These are phyloP conservation scores for Melanotaenia boesemani DNA, from an alignment of 2,797 vertebrate species.

Conservation along the genomic window DNA sequence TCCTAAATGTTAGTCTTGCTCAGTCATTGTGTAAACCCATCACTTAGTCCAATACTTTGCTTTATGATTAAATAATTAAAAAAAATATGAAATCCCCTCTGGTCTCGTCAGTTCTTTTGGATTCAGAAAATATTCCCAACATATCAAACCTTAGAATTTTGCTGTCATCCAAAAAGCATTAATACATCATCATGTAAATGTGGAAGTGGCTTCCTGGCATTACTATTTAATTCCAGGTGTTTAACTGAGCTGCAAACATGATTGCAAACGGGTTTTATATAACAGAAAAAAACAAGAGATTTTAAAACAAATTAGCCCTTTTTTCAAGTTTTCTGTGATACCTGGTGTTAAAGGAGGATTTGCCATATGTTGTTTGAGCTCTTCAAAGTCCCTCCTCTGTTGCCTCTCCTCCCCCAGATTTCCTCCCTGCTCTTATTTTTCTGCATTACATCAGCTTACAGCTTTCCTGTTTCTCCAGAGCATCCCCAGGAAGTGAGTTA, in stretches of 20 bases:
- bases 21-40: background rate
- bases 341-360: background rate
- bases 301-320: background rate
- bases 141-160: background rate
- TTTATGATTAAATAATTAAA: background rate
- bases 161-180: background rate
- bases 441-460: slow-evolving; percentile 6
- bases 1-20: background rate
- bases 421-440: background rate
- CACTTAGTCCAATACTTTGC: background rate
- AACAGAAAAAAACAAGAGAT: background rate
- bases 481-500: slow-evolving; percentile 20
- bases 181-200: background rate
- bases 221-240: too few species aligned
- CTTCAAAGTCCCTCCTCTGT: slow-evolving; percentile 2
- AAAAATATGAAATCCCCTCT: background rate
- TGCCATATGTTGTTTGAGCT: slow-evolving; percentile 1
- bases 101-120: background rate
- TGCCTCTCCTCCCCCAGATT: background rate
- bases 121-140: background rate
- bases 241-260: background rate
- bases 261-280: background rate
- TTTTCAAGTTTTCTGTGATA: background rate
- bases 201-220: background rate
- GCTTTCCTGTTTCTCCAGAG: slow-evolving; percentile 4